Evolutionary conservation across 2,888 invertebrate genomes (phyloP).

Genomic region (Acutogordius australiensis): DNA sequence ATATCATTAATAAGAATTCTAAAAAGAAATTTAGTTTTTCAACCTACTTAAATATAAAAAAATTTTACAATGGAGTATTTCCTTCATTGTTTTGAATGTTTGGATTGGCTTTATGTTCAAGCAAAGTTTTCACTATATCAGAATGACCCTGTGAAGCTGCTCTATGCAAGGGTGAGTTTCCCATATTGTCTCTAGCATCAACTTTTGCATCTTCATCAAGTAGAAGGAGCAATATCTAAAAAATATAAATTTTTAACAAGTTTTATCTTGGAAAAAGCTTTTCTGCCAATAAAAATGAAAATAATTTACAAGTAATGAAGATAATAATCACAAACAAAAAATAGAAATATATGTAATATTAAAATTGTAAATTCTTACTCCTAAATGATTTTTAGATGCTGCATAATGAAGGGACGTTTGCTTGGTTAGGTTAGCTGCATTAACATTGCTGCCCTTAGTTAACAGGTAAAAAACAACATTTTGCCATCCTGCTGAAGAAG

Average conservation of each 20-base stretch:
- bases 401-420: constrained; percentile 23
- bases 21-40: no score
- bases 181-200: background rate
- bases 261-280: no score
- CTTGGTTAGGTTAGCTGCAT: constrained; percentile 21
- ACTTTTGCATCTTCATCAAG: background rate
- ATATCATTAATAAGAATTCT: no score
- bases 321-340: background rate
- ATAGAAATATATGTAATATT: background rate
- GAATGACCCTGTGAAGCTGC: constrained; percentile 2
- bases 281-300: no score
- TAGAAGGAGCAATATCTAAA: background rate
- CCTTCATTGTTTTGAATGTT: background rate
- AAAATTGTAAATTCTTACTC: background rate
- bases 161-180: constrained; percentile 4
- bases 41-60: no score
- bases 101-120: background rate
- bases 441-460: constrained; percentile 20
- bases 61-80: constrained; percentile 8
- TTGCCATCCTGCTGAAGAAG: constrained; percentile 23
- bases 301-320: no score
- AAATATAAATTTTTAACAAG: background rate
- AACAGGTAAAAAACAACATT: constrained; percentile 20
- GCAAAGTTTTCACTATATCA: background rate
- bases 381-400: constrained; percentile 20